A percentile compares a stretch with the other conserved stretches of the same genome.
Evolutionary conservation across 2,888 invertebrate genomes (phyloP).

Genomic region (Acleris laterana): DNA sequence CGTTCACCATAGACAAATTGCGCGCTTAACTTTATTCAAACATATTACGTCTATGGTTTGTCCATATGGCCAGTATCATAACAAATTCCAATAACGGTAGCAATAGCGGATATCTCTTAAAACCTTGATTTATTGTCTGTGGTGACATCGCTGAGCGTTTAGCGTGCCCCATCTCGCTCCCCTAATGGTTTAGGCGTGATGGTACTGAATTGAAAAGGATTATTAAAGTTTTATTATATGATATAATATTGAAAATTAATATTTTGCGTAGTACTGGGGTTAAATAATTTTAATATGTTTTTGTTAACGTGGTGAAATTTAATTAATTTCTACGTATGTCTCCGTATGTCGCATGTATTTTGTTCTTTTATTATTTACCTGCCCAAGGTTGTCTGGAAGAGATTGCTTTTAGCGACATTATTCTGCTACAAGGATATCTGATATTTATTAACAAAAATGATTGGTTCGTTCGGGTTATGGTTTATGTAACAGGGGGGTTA

Average conservation of each 20-base stretch:
- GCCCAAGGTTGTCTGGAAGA: too few relatives aligned
- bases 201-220: conserved; percentile 59
- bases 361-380: too few relatives aligned
- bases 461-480: too few relatives aligned
- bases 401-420: too few relatives aligned
- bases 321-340: too few relatives aligned
- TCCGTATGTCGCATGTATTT: too few relatives aligned
- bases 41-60: conserved; percentile 49
- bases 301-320: too few relatives aligned
- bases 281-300: background rate
- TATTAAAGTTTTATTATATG: conserved; percentile 61
- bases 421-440: too few relatives aligned
- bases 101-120: conserved; percentile 56
- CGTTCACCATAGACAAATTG: conserved; percentile 28
- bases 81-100: conserved; percentile 60
- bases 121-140: conserved; percentile 72
- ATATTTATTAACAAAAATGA: too few relatives aligned
- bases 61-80: conserved; percentile 52
- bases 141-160: conserved; percentile 60
- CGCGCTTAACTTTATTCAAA: conserved; percentile 29
- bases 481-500: too few relatives aligned
- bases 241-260: conserved; percentile 42
- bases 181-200: conserved; percentile 70
- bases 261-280: background rate
- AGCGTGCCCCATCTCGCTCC: conserved; percentile 45